A percentile compares a stretch with the other conserved stretches of the same genome.
These are phyloP conservation scores for Cynopterus sphinx DNA, from an alignment of 2,797 vertebrate genomes.

Conservation along the genomic window DNA sequence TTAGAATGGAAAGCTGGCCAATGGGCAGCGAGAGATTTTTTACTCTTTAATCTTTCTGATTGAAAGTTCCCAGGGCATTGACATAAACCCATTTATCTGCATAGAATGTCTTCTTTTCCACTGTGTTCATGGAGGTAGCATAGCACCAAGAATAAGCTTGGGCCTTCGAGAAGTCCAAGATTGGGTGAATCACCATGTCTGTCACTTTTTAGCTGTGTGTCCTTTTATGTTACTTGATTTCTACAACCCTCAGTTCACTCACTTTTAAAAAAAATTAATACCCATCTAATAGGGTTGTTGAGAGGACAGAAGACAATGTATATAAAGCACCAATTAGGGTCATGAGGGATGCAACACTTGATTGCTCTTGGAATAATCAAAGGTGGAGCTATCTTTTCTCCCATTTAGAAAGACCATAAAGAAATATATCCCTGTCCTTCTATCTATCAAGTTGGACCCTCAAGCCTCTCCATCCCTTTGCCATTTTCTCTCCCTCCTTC, in stretches of 20 bases:
- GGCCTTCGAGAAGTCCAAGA: not conserved
- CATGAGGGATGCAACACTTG: not conserved
- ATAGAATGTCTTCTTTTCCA: not conserved
- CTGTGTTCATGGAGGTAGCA: not conserved
- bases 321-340: not conserved
- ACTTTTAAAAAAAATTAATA: not conserved
- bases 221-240: not conserved
- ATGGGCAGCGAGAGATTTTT: not conserved
- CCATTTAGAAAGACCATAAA: not conserved
- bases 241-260: not conserved
- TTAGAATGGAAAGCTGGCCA: not conserved
- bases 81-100: not conserved
- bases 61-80: not conserved
- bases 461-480: not conserved
- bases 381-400: not conserved
- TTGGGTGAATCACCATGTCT: not conserved
- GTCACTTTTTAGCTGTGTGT: not conserved
- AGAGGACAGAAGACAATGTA: not conserved
- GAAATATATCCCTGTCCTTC: not conserved
- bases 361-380: not conserved
- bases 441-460: not conserved
- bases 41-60: not conserved
- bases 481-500: not conserved
- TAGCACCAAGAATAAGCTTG: not conserved
- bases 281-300: not conserved